These are phyloP conservation scores for Babylonia areolata DNA, from an alignment of 1,140 invertebrate genomes.

Conservation along the genomic window DNA sequence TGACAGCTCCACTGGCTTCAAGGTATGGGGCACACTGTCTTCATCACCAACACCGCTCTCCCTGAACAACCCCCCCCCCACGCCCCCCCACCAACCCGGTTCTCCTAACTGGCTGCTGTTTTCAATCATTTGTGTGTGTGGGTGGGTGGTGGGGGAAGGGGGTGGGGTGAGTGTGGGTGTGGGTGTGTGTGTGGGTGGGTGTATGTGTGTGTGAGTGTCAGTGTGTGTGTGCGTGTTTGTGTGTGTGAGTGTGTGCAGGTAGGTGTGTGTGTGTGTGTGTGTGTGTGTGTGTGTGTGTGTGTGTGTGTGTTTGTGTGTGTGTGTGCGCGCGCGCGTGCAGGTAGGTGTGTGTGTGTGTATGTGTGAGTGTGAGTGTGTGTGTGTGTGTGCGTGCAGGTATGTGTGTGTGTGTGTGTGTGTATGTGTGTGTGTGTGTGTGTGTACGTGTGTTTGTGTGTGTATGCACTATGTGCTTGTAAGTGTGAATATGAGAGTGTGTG, in stretches of 20 bases:
- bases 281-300: slow-evolving; percentile 14
- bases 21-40: no score
- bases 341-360: neutral
- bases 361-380: no score
- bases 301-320: neutral
- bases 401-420: no score
- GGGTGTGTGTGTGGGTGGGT: slow-evolving; percentile 11
- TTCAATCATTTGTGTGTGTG: slow-evolving; percentile 16
- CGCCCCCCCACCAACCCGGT: no score
- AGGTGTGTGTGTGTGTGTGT: slow-evolving; percentile 4
- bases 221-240: slow-evolving; percentile 10
- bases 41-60: no score
- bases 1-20: no score
- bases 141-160: neutral
- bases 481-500: no score
- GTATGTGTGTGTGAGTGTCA: neutral
- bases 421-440: no score
- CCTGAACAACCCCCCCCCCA: no score
- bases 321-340: neutral
- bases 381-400: neutral
- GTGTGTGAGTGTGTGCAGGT: neutral
- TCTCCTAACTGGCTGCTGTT: no score
- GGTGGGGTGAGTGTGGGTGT: neutral
- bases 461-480: neutral
- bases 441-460: neutral